Base-by-base conservation (phyloP, 2,888 invertebrate species). In the Ligdia adustata region DNA sequence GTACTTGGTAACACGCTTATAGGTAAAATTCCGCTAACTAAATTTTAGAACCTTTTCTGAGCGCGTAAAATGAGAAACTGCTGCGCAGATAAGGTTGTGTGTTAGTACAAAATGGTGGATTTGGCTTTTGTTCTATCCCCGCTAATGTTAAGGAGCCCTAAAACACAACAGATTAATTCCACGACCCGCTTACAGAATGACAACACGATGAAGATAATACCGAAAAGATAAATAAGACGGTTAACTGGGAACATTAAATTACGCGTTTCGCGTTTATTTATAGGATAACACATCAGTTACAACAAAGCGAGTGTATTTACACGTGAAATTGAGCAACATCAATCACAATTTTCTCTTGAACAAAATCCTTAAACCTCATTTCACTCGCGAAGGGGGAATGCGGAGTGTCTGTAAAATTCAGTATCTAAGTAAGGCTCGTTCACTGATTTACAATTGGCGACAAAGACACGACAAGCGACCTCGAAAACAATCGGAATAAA, bases 371-470 rank as follows among this genome's bases (percentile, higher is more conserved):
- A 57, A 57, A 62, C 65, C 59, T 63, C 49, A 62, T 64, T 63
- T 55, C 53, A 32, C 45, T 15, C 42, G 48, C 54, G 62, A 50
- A 40, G 37, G 48, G 44, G 45, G 47, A 57, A 57, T 46, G 56
- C 55, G 57, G 53, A 47, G 48, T 52, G 62, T 63, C 46, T 72
- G 69, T 69, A 69, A 75, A 79, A 71, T 69, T 70, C 65, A 58
- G 58, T 64, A 67, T 67, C 64, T 64, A 60, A 54, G 57, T 64
- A 60, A 54, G 57, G 57, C 65, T 65, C 65, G 16, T 7, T 26
- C 1, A 15, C 11, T 7, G 3, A 16, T 37, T 37, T 37, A 37
- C n/a, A 16, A 3, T 3, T 7, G 1, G 1, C 37, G 37, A 37
- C 15, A 5, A 9, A 13, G 34, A 34, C n/a, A n/a, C n/a, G n/a